Conservation (phyloP, 2,888 invertebrate genomes). For the Gisinianus flammeolus region DNA sequence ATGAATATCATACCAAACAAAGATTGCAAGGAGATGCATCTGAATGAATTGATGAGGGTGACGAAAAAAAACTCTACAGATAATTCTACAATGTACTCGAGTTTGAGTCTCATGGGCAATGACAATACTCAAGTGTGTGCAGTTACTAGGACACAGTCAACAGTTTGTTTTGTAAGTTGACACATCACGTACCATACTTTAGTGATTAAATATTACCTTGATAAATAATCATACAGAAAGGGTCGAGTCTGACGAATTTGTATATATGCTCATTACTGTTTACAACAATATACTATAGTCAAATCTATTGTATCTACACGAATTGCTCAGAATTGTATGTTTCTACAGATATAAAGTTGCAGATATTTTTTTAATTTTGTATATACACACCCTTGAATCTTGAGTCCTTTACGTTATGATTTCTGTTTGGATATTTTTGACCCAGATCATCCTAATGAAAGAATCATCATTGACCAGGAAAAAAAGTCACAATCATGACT, state of each 20-base stretch:
- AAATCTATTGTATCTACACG: too few relatives aligned
- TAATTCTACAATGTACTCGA: conserved; percentile 30
- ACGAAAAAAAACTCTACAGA: conserved; percentile 44
- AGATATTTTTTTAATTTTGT: too few relatives aligned
- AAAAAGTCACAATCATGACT: too few relatives aligned
- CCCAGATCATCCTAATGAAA: too few relatives aligned
- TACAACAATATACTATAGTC: too few relatives aligned
- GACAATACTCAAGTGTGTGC: conserved; percentile 53
- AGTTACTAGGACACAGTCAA: conserved; percentile 42
- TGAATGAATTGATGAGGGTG: conserved; percentile 29
- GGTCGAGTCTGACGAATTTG: not conserved
- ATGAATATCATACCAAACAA: conserved; percentile 48
- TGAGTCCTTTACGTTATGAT: too few relatives aligned
- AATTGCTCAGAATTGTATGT: not conserved
- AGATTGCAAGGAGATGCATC: conserved; percentile 48
- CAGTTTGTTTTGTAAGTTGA: conserved; percentile 54
- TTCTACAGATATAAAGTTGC: too few relatives aligned
- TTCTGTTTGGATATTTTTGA: too few relatives aligned
- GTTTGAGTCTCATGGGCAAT: conserved; percentile 46
- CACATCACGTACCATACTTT: not conserved
- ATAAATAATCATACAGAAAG: too few relatives aligned
- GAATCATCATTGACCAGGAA: too few relatives aligned
- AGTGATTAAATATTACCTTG: not conserved
- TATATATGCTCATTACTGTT: too few relatives aligned
- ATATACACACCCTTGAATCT: too few relatives aligned